A percentile compares a stretch with the other conserved stretches of the same genome.
phyloP scores from a whole-genome alignment of 2,888 invertebrate species.

The Exephanes ischioxanthus region DNA sequence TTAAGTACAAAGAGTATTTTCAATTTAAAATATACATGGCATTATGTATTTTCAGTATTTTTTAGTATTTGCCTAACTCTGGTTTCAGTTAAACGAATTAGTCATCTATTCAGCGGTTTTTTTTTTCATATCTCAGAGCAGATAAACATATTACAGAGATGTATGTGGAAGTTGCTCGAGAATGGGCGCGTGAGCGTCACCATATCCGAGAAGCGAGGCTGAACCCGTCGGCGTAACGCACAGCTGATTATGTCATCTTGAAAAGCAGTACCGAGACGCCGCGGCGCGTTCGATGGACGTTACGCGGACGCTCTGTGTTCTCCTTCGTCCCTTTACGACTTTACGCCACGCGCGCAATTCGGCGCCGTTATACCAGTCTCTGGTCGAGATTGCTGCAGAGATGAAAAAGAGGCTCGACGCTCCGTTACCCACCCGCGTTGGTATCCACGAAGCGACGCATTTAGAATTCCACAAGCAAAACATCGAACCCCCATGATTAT shows the following conservation, averaged over 20 bases:
- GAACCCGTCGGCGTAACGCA: slow-evolving; percentile 51
- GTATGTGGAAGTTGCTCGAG: not conserved
- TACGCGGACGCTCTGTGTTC: slow-evolving; percentile 42
- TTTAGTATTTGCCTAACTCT: no score
- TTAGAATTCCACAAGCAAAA: slow-evolving; percentile 30
- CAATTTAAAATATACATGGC: no score
- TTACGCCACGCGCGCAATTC: slow-evolving; percentile 60
- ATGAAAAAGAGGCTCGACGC: slow-evolving; percentile 10
- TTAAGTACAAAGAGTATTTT: no score
- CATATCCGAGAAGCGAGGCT: slow-evolving; percentile 41
- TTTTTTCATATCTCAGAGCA: not conserved
- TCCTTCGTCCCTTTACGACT: slow-evolving; percentile 57
- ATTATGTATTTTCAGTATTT: no score
- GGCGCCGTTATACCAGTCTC: slow-evolving; percentile 40
- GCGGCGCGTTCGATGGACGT: slow-evolving; percentile 66
- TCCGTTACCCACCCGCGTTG: slow-evolving; percentile 1
- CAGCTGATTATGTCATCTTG: slow-evolving; percentile 71
- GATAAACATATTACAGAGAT: not conserved
- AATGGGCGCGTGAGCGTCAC: slow-evolving; percentile 46
- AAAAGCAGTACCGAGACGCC: slow-evolving; percentile 72
- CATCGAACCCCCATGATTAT: not conserved
- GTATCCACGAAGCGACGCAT: slow-evolving; percentile 3
- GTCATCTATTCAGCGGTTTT: not conserved
- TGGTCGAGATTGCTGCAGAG: slow-evolving; percentile 8
- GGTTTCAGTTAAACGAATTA: not conserved